A percentile compares a stretch with the other conserved stretches of the same genome.
Conservation (phyloP, 2,797 vertebrate species). For the Microcaecilia unicolor region DNA sequence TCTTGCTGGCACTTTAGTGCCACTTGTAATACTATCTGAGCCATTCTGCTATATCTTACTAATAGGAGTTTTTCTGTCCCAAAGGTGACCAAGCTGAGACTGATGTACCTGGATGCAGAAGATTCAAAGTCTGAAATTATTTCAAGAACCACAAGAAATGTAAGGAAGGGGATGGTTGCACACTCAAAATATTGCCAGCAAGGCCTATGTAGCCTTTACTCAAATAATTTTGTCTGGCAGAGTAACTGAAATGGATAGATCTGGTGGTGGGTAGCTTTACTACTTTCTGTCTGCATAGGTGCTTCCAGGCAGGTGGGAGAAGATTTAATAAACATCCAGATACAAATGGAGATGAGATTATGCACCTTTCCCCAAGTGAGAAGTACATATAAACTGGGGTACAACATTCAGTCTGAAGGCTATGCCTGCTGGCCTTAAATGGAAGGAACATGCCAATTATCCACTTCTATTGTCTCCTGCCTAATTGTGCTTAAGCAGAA, state of each 20-base stretch:
- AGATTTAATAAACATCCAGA: not conserved
- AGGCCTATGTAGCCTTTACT: too few relatives aligned
- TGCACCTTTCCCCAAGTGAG: too few relatives aligned
- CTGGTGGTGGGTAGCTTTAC: not conserved
- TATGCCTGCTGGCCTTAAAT: too few relatives aligned
- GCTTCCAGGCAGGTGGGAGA: too few relatives aligned
- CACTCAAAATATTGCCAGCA: too few relatives aligned
- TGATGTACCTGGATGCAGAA: slow-evolving; percentile 43
- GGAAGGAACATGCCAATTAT: too few relatives aligned
- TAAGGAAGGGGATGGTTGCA: not conserved
- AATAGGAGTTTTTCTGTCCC: not conserved
- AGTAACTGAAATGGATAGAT: slow-evolving; percentile 39
- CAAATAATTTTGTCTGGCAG: too few relatives aligned
- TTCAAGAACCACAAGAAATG: slow-evolving; percentile 1
- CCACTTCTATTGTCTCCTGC: not conserved
- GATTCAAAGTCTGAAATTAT: slow-evolving; percentile 10
- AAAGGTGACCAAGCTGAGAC: slow-evolving; percentile 48
- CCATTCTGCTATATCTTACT: fast-evolving
- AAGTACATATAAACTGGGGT: too few relatives aligned
- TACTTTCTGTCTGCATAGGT: not conserved
- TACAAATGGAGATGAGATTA: too few relatives aligned
- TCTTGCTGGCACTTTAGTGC: too few relatives aligned
- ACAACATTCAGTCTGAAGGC: too few relatives aligned
- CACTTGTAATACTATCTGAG: not conserved
- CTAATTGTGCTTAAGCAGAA: too few relatives aligned